Evolutionary conservation across 2,797 vertebrate genomes (phyloP), one percentile per base, ranked within the genome.

Genomic region (Urophycis tenuis): DNA sequence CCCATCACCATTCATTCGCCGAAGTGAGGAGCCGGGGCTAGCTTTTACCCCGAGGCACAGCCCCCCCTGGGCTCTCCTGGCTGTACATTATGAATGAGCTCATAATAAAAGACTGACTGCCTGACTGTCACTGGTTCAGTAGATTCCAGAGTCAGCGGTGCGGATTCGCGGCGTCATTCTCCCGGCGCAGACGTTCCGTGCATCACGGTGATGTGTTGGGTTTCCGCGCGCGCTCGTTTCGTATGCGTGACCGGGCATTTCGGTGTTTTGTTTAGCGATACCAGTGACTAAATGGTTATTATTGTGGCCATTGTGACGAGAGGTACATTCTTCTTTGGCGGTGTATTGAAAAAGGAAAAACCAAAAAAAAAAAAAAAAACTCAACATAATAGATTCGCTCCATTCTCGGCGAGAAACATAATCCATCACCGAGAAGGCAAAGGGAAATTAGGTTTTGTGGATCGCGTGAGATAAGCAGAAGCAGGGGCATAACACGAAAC

Each of bases 301-400:
- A 81, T 84, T 79, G 77, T 76, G 39, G 41, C 81, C 80, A 79
- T 78, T 87, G 79, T 75, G n/a, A 85, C 29, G 33, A 74, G 74
- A 78, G 82, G 80, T 85, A 71, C 81, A 80, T 85, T 82, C 81
- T 80, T 84, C 79, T 81, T 25, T 30, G 81, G 83, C 73, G 53
- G 60, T 81, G 78, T 79, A 85, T 60, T 82, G 82, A 87, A 88
- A 83, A 87, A 75, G 78, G 87, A 89, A 81, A 87, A 89, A 81
- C 81, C 86, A 75, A 79, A 87, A 89, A 81, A 87, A 89, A 81
- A 87, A 75, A 79, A 87, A 89, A 81, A 87, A 89, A 81, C 81
- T 84, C 76, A 30, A 74, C 36, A 87, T 82, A 84, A 88, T 85
- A 83, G 67, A 89, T 89, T 88, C 73, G 78, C 74, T 31, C 74